Percentiles rank a stretch among this genome's conserved stretches.
Conservation (phyloP, 2,113 vertebrate genomes). For the Mustela nigripes region DNA sequence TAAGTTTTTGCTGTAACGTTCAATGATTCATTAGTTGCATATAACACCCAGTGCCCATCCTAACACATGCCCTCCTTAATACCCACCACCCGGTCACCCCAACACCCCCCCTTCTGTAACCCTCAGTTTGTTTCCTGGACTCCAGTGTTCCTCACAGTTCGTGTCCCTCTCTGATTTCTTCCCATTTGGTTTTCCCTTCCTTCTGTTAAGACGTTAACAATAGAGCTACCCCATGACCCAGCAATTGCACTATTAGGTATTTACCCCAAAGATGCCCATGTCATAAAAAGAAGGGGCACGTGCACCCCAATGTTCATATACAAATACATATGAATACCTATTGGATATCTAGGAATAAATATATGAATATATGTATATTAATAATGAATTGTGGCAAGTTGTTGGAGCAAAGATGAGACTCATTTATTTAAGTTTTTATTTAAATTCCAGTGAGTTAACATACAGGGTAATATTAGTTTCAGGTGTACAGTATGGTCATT, state of each 20-base stretch:
- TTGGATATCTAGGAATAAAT: neutral
- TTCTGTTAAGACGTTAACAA: too few relatives aligned
- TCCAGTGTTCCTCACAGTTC: too few relatives aligned
- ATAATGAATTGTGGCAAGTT: neutral
- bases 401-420: neutral
- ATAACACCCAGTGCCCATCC: neutral
- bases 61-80: neutral
- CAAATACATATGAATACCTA: neutral
- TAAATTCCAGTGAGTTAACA: neutral
- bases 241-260: too few relatives aligned
- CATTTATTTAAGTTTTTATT: neutral
- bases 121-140: too few relatives aligned
- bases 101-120: too few relatives aligned
- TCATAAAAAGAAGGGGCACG: too few relatives aligned
- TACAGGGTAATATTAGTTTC: neutral
- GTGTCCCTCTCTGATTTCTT: too few relatives aligned
- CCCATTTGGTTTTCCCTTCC: too few relatives aligned
- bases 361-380: neutral
- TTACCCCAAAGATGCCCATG: too few relatives aligned
- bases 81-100: too few relatives aligned
- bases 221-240: too few relatives aligned
- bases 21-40: neutral
- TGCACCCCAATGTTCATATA: too few relatives aligned
- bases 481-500: neutral
- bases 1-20: neutral